phyloP scores from a whole-genome alignment of 2,113 vertebrate species.

The Columba livia region DNA sequence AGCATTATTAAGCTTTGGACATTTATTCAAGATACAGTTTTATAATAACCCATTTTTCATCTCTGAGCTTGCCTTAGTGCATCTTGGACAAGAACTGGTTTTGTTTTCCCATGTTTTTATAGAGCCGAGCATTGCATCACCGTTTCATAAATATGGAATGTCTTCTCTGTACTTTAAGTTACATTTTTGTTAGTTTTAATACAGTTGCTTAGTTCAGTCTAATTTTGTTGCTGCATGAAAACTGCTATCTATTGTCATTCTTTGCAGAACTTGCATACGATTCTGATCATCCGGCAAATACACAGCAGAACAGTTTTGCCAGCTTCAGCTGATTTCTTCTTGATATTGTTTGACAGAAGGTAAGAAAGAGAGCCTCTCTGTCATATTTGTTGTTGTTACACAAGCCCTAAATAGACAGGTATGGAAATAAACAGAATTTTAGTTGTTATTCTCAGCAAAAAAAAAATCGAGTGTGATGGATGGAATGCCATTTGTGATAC shows the following conservation, averaged over 20 bases:
- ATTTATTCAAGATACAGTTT: neutral
- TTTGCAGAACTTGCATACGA: neutral
- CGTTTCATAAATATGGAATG: neutral
- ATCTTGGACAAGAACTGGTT: neutral
- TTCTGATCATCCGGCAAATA: neutral
- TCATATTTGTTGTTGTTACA: slow-evolving; percentile 18
- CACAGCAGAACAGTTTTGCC: neutral
- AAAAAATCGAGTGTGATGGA: slow-evolving; percentile 24
- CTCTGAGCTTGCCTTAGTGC: neutral
- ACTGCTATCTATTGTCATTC: neutral
- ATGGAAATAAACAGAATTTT: slow-evolving; percentile 6
- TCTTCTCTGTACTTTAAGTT: neutral
- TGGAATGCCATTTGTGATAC: slow-evolving; percentile 38
- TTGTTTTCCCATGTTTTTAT: neutral
- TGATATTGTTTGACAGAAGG: slow-evolving; percentile 12
- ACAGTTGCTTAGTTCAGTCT: neutral
- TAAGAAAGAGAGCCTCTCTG: neutral
- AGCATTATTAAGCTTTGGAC: neutral
- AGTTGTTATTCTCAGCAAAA: slow-evolving; percentile 35
- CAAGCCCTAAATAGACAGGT: neutral
- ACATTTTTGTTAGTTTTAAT: neutral
- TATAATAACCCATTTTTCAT: neutral
- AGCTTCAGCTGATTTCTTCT: slow-evolving; percentile 36
- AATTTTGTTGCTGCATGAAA: neutral
- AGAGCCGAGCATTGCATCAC: neutral